Conservation (phyloP, 1,140 invertebrate species). For the Vollenhovia emeryi region DNA sequence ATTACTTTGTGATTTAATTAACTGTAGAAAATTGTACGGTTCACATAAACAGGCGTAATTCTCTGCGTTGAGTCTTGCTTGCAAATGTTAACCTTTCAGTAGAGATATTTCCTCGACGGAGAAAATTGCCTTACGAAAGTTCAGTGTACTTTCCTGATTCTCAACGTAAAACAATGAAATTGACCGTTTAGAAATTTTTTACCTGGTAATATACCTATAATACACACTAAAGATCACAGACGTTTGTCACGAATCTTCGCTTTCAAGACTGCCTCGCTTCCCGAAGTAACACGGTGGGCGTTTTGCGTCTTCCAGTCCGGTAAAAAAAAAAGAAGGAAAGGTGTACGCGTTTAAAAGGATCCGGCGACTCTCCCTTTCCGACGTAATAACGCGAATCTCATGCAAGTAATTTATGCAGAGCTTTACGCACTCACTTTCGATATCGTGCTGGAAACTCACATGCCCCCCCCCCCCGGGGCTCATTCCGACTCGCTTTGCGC, state of each 20-base stretch:
- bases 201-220: neutral
- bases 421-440: constrained; percentile 22
- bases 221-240: neutral
- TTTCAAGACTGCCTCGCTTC: neutral
- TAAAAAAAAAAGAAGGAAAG: neutral
- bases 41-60: neutral
- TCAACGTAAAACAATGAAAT: constrained; percentile 9
- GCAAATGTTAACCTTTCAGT: constrained; percentile 12
- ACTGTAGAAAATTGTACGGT: constrained; percentile 14
- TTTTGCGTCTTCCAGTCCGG: neutral
- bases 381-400: constrained; percentile 12
- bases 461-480: neutral
- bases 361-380: constrained; percentile 7
- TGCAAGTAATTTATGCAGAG: constrained; percentile 23
- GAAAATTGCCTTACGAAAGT: constrained; percentile 24
- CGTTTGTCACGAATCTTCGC: too few species aligned
- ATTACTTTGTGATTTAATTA: constrained; percentile 41
- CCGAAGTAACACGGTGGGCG: neutral
- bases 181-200: neutral
- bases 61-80: neutral
- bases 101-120: neutral
- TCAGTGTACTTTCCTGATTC: neutral
- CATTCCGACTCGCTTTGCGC: neutral
- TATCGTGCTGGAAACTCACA: constrained; percentile 19
- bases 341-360: neutral